Conservation (phyloP, 2,797 vertebrate genomes). For the Hypotaenidia philippensis region DNA sequence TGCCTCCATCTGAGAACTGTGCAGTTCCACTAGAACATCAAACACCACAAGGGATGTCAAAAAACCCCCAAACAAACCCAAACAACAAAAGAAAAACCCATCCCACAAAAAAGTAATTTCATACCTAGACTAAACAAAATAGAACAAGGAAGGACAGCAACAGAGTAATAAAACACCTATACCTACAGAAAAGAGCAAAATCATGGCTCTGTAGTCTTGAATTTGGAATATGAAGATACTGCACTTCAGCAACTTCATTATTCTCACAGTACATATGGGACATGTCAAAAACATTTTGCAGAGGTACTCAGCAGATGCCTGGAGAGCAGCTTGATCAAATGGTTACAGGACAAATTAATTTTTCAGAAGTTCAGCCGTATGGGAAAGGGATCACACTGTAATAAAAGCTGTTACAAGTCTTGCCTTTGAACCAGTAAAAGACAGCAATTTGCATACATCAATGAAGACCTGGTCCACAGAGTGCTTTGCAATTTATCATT, state of each 20-base stretch:
- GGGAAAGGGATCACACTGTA: neutral
- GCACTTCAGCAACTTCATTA: neutral
- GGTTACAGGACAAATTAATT: conserved; percentile 52
- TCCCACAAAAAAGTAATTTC: neutral
- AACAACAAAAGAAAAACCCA: neutral
- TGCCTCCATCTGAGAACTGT: neutral
- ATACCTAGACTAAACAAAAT: neutral
- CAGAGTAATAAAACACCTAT: neutral
- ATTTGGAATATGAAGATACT: neutral
- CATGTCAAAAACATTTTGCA: conserved; percentile 26
- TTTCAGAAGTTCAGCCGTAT: conserved; percentile 18
- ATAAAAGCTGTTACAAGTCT: conserved; percentile 39
- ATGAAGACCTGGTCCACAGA: neutral
- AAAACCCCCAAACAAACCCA: neutral
- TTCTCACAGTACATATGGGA: neutral
- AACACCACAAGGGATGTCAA: neutral
- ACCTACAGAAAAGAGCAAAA: neutral
- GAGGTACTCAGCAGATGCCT: conserved; percentile 43
- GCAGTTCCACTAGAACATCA: neutral
- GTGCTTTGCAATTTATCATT: conserved; percentile 20
- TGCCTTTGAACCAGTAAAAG: conserved; percentile 45
- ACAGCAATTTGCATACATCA: conserved; percentile 23
- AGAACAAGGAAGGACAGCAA: neutral
- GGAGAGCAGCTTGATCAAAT: conserved; percentile 47
- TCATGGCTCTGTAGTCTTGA: accelerated